A percentile compares a stretch with the other conserved stretches of the same genome.
Evolutionary conservation across 2,888 invertebrate species (phyloP).

Genomic region (Acrobeloides nanus): DNA sequence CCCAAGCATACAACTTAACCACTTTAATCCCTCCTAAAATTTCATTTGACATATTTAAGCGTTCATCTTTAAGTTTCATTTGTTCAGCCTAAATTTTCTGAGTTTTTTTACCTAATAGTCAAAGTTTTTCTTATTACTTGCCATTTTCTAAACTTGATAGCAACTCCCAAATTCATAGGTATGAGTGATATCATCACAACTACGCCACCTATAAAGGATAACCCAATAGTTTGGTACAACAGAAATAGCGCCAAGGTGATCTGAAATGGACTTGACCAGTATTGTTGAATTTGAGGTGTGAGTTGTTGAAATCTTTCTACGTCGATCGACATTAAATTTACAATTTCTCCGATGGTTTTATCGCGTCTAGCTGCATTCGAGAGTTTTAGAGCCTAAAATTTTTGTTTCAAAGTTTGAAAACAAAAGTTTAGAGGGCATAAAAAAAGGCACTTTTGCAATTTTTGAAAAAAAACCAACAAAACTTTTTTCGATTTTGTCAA

Average conservation of each 20-base stretch:
- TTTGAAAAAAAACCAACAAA: too few species aligned
- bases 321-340: conserved; percentile 59
- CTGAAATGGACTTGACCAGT: conserved; percentile 45
- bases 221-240: conserved; percentile 36
- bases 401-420: too few species aligned
- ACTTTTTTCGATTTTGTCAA: too few species aligned
- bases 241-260: conserved; percentile 37
- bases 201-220: conserved; percentile 40
- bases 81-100: conserved; percentile 15
- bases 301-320: conserved; percentile 40
- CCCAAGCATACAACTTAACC: conserved; percentile 35
- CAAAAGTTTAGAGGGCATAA: too few species aligned
- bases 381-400: conserved; percentile 54
- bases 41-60: conserved; percentile 32
- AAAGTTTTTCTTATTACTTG: conserved; percentile 22
- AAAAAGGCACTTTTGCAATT: too few species aligned
- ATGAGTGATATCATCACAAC: conserved; percentile 34
- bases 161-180: conserved; percentile 35
- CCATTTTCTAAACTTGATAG: conserved; percentile 32
- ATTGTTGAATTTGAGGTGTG: conserved; percentile 37
- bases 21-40: conserved; percentile 28
- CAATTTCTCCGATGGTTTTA: conserved; percentile 59
- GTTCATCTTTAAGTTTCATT: conserved; percentile 30
- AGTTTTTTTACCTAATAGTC: not conserved
- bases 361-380: conserved; percentile 55